phyloP scores from a whole-genome alignment of 1,140 invertebrate species.

The Tetramorium simillimum region DNA sequence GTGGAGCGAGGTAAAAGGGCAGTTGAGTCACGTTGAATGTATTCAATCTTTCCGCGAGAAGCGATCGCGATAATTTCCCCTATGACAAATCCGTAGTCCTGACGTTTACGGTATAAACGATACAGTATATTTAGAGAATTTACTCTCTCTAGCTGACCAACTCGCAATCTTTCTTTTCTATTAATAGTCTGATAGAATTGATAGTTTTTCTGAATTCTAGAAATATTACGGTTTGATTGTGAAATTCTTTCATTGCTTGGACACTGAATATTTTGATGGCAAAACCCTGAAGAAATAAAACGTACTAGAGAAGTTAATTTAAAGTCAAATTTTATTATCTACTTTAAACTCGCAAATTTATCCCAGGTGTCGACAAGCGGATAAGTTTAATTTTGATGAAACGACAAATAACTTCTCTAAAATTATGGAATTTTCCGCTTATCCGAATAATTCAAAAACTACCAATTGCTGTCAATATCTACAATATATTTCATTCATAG shows the following conservation, averaged over 20 bases:
- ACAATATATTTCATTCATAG: not conserved
- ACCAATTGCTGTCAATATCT: not conserved
- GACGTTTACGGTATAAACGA: conserved; percentile 1
- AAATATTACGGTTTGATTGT: not conserved
- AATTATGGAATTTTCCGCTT: not conserved
- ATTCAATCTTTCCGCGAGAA: not conserved
- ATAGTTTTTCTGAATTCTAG: not conserved
- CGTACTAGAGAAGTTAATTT: not conserved
- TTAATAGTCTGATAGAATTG: not conserved
- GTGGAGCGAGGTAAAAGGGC: conserved; percentile 35
- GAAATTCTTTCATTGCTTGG: not conserved
- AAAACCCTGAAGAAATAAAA: not conserved
- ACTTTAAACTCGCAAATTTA: not conserved
- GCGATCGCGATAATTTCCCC: conserved; percentile 47
- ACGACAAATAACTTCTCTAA: not conserved
- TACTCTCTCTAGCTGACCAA: not conserved
- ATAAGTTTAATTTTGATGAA: not conserved
- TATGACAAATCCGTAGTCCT: not conserved
- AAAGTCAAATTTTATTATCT: not conserved
- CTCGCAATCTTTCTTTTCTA: not conserved
- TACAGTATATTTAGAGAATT: not conserved
- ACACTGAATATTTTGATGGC: not conserved
- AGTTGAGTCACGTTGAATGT: conserved; percentile 45
- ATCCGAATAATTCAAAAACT: not conserved
- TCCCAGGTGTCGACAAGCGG: not conserved